phyloP scores from a whole-genome alignment of 2,113 vertebrate species.

The Orycteropus afer region DNA sequence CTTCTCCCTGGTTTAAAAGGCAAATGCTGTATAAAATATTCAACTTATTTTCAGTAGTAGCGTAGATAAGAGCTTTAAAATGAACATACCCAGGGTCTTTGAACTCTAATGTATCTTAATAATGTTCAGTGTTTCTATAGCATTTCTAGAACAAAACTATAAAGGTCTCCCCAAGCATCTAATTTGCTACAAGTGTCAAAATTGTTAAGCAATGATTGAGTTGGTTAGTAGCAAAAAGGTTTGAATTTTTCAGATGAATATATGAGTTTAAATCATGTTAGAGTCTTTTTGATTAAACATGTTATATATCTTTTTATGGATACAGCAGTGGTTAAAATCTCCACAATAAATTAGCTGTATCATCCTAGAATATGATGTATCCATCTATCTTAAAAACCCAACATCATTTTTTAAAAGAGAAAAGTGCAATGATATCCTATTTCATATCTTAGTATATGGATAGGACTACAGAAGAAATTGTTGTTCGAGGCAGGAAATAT shows the following conservation, averaged over 20 bases:
- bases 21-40: slow-evolving; percentile 15
- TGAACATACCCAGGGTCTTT: neutral
- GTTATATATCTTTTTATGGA: neutral
- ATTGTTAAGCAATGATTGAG: slow-evolving; percentile 26
- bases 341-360: neutral
- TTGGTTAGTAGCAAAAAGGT: neutral
- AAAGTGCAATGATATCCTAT: neutral
- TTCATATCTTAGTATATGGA: neutral
- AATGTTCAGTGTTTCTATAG: slow-evolving; percentile 7
- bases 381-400: neutral
- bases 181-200: neutral
- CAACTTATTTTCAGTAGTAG: neutral
- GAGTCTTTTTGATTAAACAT: neutral
- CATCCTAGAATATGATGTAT: neutral
- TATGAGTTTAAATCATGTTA: slow-evolving; percentile 31
- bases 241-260: neutral
- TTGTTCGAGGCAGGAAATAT: neutral
- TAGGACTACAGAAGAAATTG: neutral
- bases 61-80: neutral
- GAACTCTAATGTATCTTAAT: neutral
- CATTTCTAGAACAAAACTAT: neutral
- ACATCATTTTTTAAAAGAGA: slow-evolving; percentile 8
- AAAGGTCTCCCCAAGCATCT: neutral
- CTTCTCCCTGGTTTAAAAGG: neutral
- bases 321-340: slow-evolving; percentile 1